Evolutionary conservation across 2,113 vertebrate species (phyloP).

Genomic region (Aviceda subcristata): DNA sequence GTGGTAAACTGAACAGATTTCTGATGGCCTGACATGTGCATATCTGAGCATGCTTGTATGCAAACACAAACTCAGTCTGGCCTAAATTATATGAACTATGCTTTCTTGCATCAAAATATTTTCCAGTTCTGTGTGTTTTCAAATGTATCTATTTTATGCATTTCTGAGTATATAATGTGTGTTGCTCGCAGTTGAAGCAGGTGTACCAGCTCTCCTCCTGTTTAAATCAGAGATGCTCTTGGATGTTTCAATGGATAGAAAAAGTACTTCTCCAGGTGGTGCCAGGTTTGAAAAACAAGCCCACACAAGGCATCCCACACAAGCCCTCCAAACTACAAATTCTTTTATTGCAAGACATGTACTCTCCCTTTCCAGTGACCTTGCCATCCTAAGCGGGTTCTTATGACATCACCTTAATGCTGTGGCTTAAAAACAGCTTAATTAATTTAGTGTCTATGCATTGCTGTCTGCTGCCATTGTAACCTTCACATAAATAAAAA

Average conservation of each 20-base stretch:
- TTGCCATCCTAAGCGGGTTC: conserved; percentile 61
- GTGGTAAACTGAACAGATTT: not conserved
- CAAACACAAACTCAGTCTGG: not conserved
- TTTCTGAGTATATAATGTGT: not conserved
- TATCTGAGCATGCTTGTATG: not conserved
- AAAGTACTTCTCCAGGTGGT: not conserved
- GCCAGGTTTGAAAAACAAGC: not conserved
- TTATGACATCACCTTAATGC: conserved; percentile 71
- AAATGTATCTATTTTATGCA: not conserved
- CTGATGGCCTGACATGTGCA: fast-evolving
- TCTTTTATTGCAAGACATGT: not conserved
- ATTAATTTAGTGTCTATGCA: conserved; percentile 22
- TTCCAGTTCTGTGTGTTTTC: not conserved
- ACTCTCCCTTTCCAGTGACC: conserved; percentile 63
- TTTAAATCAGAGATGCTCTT: not conserved
- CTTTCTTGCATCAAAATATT: not conserved
- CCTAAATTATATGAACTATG: not conserved
- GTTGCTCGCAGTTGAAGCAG: not conserved
- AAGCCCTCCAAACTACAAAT: not conserved
- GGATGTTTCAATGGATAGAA: not conserved
- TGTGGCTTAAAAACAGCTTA: conserved; percentile 51
- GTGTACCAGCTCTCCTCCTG: not conserved
- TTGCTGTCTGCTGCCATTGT: conserved; percentile 6
- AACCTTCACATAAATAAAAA: conserved; percentile 52
- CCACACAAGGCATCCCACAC: not conserved